Percentiles rank a stretch among this genome's conserved stretches.
Conservation (phyloP, 2,888 invertebrate genomes). For the Synanthedon andrenaeformis region DNA sequence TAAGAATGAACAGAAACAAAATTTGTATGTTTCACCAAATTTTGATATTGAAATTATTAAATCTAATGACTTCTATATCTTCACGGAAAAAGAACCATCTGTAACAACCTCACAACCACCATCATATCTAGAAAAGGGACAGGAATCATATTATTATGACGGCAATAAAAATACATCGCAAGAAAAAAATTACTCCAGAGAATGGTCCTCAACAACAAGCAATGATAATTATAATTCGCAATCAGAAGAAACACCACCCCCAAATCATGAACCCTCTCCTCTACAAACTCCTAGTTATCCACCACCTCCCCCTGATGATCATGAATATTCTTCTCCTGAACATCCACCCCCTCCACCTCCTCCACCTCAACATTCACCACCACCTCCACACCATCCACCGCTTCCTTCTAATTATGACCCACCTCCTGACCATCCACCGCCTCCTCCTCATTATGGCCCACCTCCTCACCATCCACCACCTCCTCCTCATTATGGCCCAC, state of each 20-base stretch:
- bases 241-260: neutral
- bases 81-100: neutral
- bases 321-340: too few relatives aligned
- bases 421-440: neutral
- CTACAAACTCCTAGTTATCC: neutral
- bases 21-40: neutral
- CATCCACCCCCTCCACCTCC: too few relatives aligned
- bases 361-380: constrained; percentile 1
- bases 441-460: neutral
- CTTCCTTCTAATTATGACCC: neutral
- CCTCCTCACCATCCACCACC: constrained; percentile 2
- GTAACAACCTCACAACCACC: too few relatives aligned
- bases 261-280: neutral
- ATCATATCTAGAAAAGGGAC: too few relatives aligned
- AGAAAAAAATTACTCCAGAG: too few relatives aligned
- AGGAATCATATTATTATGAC: too few relatives aligned
- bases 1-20: neutral
- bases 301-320: neutral
- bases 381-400: neutral
- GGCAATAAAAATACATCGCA: too few relatives aligned
- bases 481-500: constrained; percentile 1
- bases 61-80: neutral
- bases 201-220: too few relatives aligned
- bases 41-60: neutral
- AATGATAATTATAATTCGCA: too few relatives aligned